Percentiles rank a stretch among this genome's conserved stretches.
phyloP scores from a whole-genome alignment of 2,113 vertebrate genomes.

The Lophura nycthemera region DNA sequence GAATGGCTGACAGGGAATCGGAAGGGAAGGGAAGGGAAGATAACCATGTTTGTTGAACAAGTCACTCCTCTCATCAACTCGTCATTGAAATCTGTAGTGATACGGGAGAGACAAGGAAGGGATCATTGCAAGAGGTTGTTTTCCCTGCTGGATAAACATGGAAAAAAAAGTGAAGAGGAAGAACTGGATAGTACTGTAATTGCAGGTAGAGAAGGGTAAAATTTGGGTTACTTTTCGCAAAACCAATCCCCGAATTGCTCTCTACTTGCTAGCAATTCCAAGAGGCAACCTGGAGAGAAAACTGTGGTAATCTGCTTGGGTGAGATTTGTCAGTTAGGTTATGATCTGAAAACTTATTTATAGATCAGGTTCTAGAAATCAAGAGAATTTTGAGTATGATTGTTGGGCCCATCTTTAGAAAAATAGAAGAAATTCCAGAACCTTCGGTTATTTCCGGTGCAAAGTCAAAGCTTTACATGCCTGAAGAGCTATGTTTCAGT shows the following conservation, averaged over 20 bases:
- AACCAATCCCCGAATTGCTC: neutral
- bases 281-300: fast-evolving
- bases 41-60: neutral
- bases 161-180: neutral
- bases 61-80: neutral
- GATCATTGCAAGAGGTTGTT: neutral
- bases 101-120: neutral
- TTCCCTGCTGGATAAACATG: neutral
- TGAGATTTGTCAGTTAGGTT: neutral
- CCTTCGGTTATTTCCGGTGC: neutral
- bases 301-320: neutral
- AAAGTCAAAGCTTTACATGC: slow-evolving; percentile 14
- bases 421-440: neutral
- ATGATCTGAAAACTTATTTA: neutral
- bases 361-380: neutral
- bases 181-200: neutral
- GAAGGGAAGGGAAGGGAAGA: neutral
- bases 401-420: neutral
- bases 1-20: too few relatives aligned
- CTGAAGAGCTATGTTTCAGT: neutral
- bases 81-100: neutral
- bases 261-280: neutral
- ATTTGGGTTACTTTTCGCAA: neutral
- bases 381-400: neutral
- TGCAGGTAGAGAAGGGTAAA: neutral